Evolutionary conservation across 2,888 invertebrate genomes (phyloP).

Genomic region (Spialia ferax): DNA sequence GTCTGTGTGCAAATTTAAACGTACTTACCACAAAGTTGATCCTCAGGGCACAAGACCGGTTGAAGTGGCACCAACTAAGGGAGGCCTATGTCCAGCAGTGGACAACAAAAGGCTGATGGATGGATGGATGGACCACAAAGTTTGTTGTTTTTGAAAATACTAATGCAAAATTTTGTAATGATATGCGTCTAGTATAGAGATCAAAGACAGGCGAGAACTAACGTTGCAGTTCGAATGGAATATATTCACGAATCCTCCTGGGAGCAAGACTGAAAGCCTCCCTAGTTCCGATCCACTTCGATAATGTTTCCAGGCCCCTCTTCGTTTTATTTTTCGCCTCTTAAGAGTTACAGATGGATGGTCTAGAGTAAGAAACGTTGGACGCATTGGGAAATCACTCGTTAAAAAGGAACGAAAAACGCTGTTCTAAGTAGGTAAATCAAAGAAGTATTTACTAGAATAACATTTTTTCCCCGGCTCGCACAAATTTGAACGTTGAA

Average conservation of each 20-base stretch:
- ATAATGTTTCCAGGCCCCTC: conserved; percentile 60
- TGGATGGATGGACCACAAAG: no score
- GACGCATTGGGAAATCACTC: conserved; percentile 49
- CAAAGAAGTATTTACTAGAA: conserved; percentile 28
- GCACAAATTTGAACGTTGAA: background rate
- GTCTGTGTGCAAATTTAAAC: no score
- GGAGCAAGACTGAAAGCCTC: conserved; percentile 62
- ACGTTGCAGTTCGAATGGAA: conserved; percentile 22
- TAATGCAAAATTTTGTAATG: conserved; percentile 1
- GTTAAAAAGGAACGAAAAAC: conserved; percentile 46
- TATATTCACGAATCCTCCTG: conserved; percentile 51
- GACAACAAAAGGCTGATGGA: no score
- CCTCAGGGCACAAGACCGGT: no score
- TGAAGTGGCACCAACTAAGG: no score
- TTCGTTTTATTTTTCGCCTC: conserved; percentile 58
- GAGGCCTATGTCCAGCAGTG: no score
- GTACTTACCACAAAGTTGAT: no score
- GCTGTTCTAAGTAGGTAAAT: conserved; percentile 33
- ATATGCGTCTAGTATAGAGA: conserved; percentile 19
- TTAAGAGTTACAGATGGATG: conserved; percentile 46
- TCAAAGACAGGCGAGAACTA: conserved; percentile 20
- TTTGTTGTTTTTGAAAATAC: background rate
- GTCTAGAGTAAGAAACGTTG: conserved; percentile 37
- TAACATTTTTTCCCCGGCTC: background rate
- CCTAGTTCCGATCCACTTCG: conserved; percentile 59